Conservation (phyloP, 2,113 vertebrate species). For the Ciconia stormi region DNA sequence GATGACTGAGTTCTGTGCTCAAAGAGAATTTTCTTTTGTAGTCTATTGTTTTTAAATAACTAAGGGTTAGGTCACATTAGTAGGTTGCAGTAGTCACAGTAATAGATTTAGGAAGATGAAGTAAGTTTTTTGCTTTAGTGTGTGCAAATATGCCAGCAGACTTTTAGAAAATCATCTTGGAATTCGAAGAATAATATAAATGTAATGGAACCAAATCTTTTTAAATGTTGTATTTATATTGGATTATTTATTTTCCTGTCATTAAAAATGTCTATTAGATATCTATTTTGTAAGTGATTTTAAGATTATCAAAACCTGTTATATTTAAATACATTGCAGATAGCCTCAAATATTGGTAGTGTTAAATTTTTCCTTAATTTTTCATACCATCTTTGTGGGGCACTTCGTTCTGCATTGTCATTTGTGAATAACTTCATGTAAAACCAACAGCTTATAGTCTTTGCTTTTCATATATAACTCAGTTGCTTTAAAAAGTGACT, state of each 20-base stretch:
- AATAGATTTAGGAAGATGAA: neutral
- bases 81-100: slow-evolving; percentile 1
- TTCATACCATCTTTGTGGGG: neutral
- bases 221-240: neutral
- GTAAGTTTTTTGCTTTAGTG: neutral
- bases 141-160: neutral
- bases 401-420: neutral
- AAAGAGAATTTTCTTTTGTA: slow-evolving; percentile 54
- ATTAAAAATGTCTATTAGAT: neutral
- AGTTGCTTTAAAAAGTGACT: neutral
- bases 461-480: neutral
- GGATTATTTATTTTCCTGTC: neutral
- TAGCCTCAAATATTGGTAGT: neutral
- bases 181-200: neutral
- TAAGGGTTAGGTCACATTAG: slow-evolving; percentile 1
- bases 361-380: neutral
- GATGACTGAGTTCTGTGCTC: slow-evolving; percentile 54
- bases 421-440: neutral
- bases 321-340: neutral
- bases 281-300: neutral
- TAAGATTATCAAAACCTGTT: neutral
- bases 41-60: slow-evolving; percentile 38
- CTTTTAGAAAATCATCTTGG: neutral
- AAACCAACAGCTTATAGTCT: neutral
- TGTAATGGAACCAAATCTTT: neutral